These are phyloP conservation scores for Argyresthia goedartella DNA, from an alignment of 2,888 invertebrate species.

Conservation along the genomic window DNA sequence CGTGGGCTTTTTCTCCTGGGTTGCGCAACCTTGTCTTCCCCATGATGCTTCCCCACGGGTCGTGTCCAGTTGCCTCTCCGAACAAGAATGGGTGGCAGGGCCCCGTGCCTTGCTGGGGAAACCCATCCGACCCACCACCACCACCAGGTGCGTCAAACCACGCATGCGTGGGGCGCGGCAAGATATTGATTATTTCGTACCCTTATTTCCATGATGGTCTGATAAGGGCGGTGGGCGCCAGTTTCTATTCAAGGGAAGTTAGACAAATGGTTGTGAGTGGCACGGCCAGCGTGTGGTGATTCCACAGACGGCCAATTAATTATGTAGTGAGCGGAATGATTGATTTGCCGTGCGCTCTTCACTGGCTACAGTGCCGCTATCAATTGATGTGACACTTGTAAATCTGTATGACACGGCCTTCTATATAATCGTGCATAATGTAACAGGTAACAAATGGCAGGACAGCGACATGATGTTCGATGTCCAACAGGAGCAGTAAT, in stretches of 20 bases:
- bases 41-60: conserved; percentile 14
- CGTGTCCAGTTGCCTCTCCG: conserved; percentile 14
- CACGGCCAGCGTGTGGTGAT: conserved; percentile 25
- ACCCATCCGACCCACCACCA: conserved; percentile 47
- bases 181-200: conserved; percentile 59
- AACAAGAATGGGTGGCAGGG: conserved; percentile 42
- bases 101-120: conserved; percentile 36
- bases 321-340: conserved; percentile 57
- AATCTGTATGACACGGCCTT: background rate
- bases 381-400: background rate
- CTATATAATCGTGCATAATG: background rate
- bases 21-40: background rate
- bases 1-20: no score
- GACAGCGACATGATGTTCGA: no score
- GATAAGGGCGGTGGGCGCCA: conserved; percentile 37
- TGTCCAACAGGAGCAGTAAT: no score
- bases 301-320: conserved; percentile 44
- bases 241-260: conserved; percentile 36
- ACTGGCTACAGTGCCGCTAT: background rate
- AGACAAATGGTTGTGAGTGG: conserved; percentile 53
- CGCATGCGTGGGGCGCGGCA: conserved; percentile 63
- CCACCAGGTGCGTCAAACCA: conserved; percentile 45
- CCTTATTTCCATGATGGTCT: conserved; percentile 50
- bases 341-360: conserved; percentile 29
- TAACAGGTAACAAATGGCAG: background rate